A percentile compares a stretch with the other conserved stretches of the same genome.
phyloP scores from a whole-genome alignment of 2,113 vertebrate genomes.

The Apteryx mantelli region DNA sequence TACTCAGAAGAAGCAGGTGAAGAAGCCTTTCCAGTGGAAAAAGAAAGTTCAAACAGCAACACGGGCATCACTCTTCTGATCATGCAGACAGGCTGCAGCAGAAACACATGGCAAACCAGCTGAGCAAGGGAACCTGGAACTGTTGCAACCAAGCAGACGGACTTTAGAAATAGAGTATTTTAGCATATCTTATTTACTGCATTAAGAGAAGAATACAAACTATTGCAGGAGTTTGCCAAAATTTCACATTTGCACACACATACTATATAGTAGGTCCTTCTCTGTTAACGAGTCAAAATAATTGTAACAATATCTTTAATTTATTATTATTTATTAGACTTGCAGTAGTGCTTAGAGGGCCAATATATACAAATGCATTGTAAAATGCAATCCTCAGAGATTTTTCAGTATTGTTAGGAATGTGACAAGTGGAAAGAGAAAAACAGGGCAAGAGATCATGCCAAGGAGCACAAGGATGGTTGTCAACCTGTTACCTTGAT shows the following conservation, averaged over 20 bases:
- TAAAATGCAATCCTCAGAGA: not conserved
- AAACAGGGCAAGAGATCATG: not conserved
- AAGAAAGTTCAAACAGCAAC: not conserved
- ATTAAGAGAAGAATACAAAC: not conserved
- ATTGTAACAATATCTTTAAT: constrained; percentile 7
- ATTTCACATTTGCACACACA: not conserved
- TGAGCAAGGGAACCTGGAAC: not conserved
- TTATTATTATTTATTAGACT: constrained; percentile 71
- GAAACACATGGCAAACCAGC: not conserved
- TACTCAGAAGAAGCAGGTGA: constrained; percentile 78
- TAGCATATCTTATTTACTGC: not conserved
- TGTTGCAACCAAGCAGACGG: not conserved
- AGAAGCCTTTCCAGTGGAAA: constrained; percentile 74
- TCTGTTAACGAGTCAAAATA: not conserved
- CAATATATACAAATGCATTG: not conserved
- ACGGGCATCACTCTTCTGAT: not conserved
- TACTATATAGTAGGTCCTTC: not conserved
- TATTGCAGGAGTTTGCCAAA: not conserved
- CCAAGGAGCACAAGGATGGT: not conserved
- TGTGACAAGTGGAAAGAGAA: not conserved
- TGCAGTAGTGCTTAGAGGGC: not conserved
- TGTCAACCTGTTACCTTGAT: not conserved
- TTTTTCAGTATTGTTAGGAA: not conserved
- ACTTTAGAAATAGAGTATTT: not conserved
- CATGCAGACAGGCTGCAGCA: not conserved